Conservation (phyloP, 2,113 vertebrate genomes). For the Columbina picui region DNA sequence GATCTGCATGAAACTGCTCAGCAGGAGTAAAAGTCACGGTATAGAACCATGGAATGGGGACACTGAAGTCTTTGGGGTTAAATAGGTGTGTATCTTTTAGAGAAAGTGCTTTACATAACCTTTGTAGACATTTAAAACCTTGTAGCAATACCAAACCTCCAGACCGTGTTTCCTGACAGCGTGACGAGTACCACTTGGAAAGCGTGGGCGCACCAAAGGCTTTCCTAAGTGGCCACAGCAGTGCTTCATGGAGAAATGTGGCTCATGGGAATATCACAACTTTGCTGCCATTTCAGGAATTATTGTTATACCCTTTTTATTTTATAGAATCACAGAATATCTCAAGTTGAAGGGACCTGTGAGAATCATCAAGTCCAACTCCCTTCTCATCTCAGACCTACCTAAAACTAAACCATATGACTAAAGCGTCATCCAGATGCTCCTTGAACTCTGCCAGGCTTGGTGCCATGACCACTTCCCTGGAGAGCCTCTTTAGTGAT, state of each 20-base stretch:
- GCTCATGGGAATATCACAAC: not conserved
- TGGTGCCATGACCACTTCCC: not conserved
- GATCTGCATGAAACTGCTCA: not conserved
- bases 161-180: rapidly evolving
- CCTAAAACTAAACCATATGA: not conserved
- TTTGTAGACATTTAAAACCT: not conserved
- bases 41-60: not conserved
- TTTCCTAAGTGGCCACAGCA: not conserved
- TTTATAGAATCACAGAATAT: not conserved
- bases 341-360: not conserved
- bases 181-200: not conserved
- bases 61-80: not conserved
- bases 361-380: not conserved
- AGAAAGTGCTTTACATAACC: not conserved
- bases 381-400: not conserved
- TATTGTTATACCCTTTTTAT: not conserved
- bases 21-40: not conserved
- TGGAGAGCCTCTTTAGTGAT: not conserved
- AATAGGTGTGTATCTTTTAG: not conserved
- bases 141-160: not conserved
- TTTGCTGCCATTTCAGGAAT: not conserved
- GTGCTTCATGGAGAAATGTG: not conserved
- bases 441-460: not conserved
- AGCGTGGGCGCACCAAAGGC: not conserved
- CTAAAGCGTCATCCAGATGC: not conserved